A percentile compares a stretch with the other conserved stretches of the same genome.
These are phyloP conservation scores for Cisticola juncidis DNA, from an alignment of 2,113 vertebrate genomes.

Conservation along the genomic window DNA sequence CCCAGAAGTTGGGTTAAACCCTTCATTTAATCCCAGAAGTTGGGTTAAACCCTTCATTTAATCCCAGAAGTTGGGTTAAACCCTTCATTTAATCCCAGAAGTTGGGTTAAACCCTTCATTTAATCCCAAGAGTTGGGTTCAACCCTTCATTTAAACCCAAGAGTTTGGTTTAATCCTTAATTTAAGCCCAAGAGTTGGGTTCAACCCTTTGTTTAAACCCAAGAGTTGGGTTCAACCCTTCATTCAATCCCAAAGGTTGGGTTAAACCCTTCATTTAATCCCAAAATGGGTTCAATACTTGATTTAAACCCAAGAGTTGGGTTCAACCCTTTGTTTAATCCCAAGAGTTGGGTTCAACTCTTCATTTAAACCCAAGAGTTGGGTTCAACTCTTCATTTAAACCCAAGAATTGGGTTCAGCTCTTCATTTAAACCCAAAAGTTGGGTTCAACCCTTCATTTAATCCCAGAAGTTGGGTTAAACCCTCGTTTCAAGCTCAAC, in stretches of 20 bases:
- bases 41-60: background rate
- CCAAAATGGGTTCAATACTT: background rate
- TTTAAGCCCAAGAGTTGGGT: rapidly evolving
- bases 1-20: rapidly evolving
- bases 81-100: background rate
- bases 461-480: rapidly evolving
- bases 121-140: background rate
- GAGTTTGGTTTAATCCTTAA: rapidly evolving
- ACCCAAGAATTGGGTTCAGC: rapidly evolving
- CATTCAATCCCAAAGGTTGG: rapidly evolving
- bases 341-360: rapidly evolving
- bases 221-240: rapidly evolving
- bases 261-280: background rate
- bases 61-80: background rate
- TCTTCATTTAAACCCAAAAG: rapidly evolving
- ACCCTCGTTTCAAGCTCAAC: background rate
- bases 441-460: background rate
- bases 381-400: background rate
- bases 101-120: rapidly evolving
- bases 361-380: rapidly evolving
- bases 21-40: rapidly evolving
- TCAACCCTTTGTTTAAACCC: background rate
- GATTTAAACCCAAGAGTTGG: background rate
- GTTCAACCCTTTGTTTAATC: background rate
- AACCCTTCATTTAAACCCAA: background rate